Evolutionary conservation across 2,797 vertebrate species (phyloP), one percentile per base, ranked within the genome.

Genomic region (Amblyraja radiata): DNA sequence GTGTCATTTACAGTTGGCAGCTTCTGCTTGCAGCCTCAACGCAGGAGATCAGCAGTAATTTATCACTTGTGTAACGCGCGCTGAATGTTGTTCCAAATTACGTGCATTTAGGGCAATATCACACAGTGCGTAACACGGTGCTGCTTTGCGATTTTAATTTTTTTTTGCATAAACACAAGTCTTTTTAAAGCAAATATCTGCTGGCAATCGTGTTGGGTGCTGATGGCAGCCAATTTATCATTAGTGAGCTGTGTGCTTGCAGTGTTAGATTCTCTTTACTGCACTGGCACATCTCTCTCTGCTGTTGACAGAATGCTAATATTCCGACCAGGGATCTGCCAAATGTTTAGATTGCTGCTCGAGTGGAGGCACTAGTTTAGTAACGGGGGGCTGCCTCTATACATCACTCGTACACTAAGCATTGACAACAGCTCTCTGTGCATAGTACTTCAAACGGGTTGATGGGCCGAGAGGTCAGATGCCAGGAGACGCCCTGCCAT

Each of bases 31-130:
- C 61, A 63, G 18, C 68, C 63, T 88, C 32, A 88, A 36, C 36
- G 63, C n/a, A 88, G 63, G 25, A 32, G 83, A 68, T 88, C 84
- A 18, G 5, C 80, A 58, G 25, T 58, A 58, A 83, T 58, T 83
- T 11, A 58, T 58, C 80, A 54, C 80, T 58, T 58, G 16, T 88
- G 61, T n/a, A 1, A 61, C 16, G 36, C 36, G 13, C 68, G 84
- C n/a, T 32, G n/a, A 88, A 88, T 88, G 61, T 68, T 88, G 84
- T 68, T 88, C 61, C 63, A 88, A 88, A 88, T 63, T 7, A 32
- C 32, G 28, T 65, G 61, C 32, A 32, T 21, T 63, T 88, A 21
- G n/a, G 61, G 18, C 68, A 36, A 88, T 32, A 36, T 36, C 3
- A 21, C 4, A 21, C 1, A 8, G 7, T 68, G 84, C n/a, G 21